Base-by-base conservation (phyloP, 1,140 invertebrate genomes). In the Bilobella aurantiaca region DNA sequence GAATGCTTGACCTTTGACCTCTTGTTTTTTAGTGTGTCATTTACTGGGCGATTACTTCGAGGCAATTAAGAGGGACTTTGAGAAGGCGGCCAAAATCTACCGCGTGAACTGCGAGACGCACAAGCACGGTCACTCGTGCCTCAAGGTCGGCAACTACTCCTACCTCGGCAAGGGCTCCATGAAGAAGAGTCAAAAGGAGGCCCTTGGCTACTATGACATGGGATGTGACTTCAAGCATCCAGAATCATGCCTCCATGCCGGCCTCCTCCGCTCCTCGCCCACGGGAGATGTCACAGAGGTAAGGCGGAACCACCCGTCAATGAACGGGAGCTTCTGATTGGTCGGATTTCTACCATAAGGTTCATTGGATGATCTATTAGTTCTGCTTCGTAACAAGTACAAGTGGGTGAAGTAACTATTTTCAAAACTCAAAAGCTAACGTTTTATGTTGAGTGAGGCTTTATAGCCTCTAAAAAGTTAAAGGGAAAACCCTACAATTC, bases 1-100 rank as follows among this genome's bases (percentile, higher is more conserved):
- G 57, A 56, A 58, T 3, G 16, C 28, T n/a, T 58, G 30, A 58
- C 23, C 5, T 8, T 8, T 56, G 12, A 5, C 12, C 12, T 58
- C 28, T 32, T 68, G 42, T 16, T 64, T 78, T 82, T n/a, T 66
- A 91, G 91, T 87, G n/a, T 96, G 93, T 76, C 91, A 95, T 78
- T 77, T 95, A 47, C 78, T 96, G 1, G 93, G 86, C 0, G 91
- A 95, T 78, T 96, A 88, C 77, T 79, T 91, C 30, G 90, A 94
- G 76, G 80, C 84, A 0, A 84, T 95, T 1, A 87, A 87, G 71
- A 85, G 85, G 74, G 87, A 96, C 73, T 86, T 80, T 66, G 81
- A 85, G 42, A 87, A 88, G 76, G 90, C 92, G 0, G 82, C 80
- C 0, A 84, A 84, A 73, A 81, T 94, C 5, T 96, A 86, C 73